These are phyloP conservation scores for Sebastes hubbsi DNA, from an alignment of 2,797 vertebrate genomes.

Conservation along the genomic window DNA sequence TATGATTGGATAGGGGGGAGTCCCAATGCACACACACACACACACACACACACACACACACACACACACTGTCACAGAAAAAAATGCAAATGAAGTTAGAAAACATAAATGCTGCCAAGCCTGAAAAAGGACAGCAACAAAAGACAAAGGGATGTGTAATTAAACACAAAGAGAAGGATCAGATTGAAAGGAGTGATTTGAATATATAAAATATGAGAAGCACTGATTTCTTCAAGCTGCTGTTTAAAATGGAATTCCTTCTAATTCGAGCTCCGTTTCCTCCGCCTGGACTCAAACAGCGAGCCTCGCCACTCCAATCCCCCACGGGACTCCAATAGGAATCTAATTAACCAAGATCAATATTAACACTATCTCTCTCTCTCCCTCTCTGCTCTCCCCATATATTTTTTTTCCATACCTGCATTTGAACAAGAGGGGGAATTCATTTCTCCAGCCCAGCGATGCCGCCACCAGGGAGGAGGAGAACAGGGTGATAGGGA, in stretches of 20 bases:
- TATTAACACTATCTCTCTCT: slow-evolving; percentile 74
- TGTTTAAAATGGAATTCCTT: slow-evolving; percentile 63
- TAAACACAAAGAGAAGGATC: slow-evolving; percentile 43
- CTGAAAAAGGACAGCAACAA: slow-evolving; percentile 26
- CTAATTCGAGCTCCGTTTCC: slow-evolving; percentile 43
- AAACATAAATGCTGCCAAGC: slow-evolving; percentile 41
- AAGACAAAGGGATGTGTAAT: slow-evolving; percentile 50
- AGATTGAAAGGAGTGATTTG: slow-evolving; percentile 35
- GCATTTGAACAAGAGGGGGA: slow-evolving; percentile 48
- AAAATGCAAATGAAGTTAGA: slow-evolving; percentile 40
- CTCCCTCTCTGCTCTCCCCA: slow-evolving; percentile 10
- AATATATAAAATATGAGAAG: slow-evolving; percentile 52
- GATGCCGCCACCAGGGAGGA: slow-evolving; percentile 13
- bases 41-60: background rate
- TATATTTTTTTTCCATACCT: slow-evolving; percentile 53
- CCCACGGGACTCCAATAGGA: slow-evolving; percentile 72
- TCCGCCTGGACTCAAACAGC: slow-evolving; percentile 56
- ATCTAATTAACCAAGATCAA: slow-evolving; percentile 85
- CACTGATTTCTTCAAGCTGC: slow-evolving; percentile 44
- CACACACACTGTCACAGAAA: background rate
- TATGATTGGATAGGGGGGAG: slow-evolving; percentile 23
- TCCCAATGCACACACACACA: background rate
- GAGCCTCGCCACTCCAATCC: slow-evolving; percentile 48
- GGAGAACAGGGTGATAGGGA: slow-evolving; percentile 16
- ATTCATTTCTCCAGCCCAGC: slow-evolving; percentile 48